phyloP scores from a whole-genome alignment of 53 echinoderm and acorn worm species.

The Echinarachnius parma region DNA sequence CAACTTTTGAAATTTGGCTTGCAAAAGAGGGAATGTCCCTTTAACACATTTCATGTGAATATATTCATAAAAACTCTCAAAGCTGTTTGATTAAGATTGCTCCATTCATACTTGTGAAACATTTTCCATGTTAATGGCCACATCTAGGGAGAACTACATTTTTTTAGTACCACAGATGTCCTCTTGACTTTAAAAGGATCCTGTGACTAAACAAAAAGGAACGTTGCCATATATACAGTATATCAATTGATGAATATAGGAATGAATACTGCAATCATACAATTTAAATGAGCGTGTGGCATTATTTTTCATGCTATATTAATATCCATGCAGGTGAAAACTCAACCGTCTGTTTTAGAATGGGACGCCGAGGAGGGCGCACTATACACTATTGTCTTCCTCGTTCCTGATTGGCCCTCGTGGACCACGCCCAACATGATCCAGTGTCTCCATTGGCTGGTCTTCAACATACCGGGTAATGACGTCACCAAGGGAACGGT shows the following conservation, averaged over 20 bases:
- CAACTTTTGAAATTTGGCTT: no score
- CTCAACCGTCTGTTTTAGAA: conserved; percentile 3
- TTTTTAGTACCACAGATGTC: no score
- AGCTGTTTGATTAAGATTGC: no score
- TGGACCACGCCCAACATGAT: conserved; percentile 43
- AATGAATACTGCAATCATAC: not conserved
- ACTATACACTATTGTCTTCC: conserved; percentile 13
- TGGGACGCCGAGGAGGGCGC: conserved; percentile 29
- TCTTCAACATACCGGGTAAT: conserved; percentile 61
- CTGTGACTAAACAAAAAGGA: no score
- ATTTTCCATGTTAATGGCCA: no score
- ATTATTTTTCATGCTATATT: not conserved
- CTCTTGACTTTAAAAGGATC: no score
- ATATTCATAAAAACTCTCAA: no score
- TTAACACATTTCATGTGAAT: no score
- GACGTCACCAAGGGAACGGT: conserved; percentile 54
- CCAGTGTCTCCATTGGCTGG: conserved; percentile 75
- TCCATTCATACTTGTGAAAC: no score
- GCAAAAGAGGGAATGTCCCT: no score
- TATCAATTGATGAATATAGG: not conserved
- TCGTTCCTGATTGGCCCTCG: conserved; percentile 40
- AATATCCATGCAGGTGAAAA: not conserved
- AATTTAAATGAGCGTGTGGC: not conserved
- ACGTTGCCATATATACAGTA: no score
- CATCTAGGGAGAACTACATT: no score